Evolutionary conservation across 2,797 vertebrate genomes (phyloP).

Genomic region (Discoglossus pictus): DNA sequence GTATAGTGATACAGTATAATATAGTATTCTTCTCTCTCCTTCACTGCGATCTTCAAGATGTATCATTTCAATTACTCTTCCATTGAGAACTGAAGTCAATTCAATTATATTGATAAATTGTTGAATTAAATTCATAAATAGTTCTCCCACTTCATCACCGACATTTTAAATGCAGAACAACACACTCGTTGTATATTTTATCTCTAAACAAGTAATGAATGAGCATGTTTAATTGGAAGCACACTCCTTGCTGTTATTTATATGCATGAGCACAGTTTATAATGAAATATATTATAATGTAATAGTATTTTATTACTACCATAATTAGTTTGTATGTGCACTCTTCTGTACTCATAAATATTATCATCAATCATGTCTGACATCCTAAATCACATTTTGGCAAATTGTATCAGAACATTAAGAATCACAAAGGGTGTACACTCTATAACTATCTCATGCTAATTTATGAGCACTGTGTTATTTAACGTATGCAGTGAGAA

Average conservation of each 20-base stretch:
- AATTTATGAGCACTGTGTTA: no score
- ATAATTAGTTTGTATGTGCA: neutral
- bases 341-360: neutral
- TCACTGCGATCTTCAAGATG: no score
- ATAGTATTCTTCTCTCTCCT: no score
- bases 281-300: no score
- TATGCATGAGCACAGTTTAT: neutral
- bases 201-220: neutral
- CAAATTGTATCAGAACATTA: neutral
- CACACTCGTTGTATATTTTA: neutral
- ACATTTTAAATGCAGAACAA: conserved; percentile 7
- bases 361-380: neutral
- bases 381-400: neutral
- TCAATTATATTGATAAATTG: no score
- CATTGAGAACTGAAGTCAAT: no score
- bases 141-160: neutral
- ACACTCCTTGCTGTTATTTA: neutral
- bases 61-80: no score
- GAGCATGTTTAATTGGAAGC: neutral
- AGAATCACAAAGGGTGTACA: no score
- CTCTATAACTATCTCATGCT: no score
- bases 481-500: neutral
- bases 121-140: neutral
- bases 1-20: no score
- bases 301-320: no score